Conservation (phyloP, 2,797 vertebrate genomes). For the Poecilia gillii region DNA sequence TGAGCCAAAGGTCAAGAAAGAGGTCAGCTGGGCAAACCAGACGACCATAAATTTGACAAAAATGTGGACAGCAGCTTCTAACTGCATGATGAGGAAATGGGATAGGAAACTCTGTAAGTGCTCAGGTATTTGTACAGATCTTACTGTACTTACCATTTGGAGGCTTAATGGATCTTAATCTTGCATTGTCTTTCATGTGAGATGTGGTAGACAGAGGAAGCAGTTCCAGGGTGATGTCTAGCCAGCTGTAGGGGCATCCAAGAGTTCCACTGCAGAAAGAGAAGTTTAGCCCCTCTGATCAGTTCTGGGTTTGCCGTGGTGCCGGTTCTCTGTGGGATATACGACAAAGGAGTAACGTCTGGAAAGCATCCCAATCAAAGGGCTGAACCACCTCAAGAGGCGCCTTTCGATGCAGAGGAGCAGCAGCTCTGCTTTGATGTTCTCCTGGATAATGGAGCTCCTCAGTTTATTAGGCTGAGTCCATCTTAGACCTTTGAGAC, state of each 20-base stretch:
- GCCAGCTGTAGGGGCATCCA: background rate
- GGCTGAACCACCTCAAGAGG: background rate
- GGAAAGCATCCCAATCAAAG: background rate
- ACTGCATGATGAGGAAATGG: background rate
- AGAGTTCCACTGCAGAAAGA: background rate
- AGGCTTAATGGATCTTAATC: background rate
- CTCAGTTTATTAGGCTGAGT: background rate
- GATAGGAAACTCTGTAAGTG: background rate
- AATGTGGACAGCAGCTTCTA: background rate
- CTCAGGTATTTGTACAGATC: background rate
- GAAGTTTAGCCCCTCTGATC: background rate
- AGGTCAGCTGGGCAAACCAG: background rate
- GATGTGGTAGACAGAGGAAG: background rate
- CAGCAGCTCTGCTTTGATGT: background rate
- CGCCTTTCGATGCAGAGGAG: background rate
- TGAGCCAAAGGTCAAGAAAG: constrained; percentile 1
- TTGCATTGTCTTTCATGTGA: background rate
- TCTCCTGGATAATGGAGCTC: background rate
- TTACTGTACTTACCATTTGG: background rate
- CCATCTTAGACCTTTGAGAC: background rate
- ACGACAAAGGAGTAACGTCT: background rate
- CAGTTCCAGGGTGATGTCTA: background rate
- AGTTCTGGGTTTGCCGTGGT: background rate
- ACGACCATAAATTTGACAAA: background rate
- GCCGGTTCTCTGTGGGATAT: background rate